Conservation (phyloP, 2,888 invertebrate species). For the Drosophila anomelani region DNA sequence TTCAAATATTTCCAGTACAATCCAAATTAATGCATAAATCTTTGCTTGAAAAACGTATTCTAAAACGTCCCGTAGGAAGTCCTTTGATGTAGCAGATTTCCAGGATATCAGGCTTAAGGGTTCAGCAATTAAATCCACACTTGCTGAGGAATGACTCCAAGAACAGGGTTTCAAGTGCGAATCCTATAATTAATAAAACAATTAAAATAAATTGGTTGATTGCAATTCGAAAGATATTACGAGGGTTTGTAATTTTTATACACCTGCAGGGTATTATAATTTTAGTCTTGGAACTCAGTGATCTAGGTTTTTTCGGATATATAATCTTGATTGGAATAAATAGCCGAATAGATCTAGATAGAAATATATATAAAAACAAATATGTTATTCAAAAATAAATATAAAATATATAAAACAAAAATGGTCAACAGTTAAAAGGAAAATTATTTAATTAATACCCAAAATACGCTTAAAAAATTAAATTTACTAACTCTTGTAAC, state of each 20-base stretch:
- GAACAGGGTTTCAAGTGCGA: background rate
- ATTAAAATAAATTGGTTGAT: background rate
- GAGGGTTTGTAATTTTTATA: background rate
- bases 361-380: too few species aligned
- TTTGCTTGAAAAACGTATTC: too few species aligned
- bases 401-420: too few species aligned
- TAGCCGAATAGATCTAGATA: background rate
- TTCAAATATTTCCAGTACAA: background rate
- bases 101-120: background rate
- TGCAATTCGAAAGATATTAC: background rate
- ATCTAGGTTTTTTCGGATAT: background rate
- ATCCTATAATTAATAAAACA: slow-evolving; percentile 13
- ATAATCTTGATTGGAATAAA: background rate
- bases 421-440: too few species aligned
- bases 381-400: too few species aligned
- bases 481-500: too few species aligned
- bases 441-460: too few species aligned
- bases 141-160: background rate
- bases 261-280: too few species aligned
- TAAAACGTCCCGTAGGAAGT: background rate
- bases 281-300: too few species aligned
- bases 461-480: too few species aligned
- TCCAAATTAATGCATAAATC: background rate
- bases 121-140: slow-evolving; percentile 13
- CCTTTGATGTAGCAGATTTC: background rate